Base-by-base conservation (phyloP, 2,797 vertebrate genomes). In the Naso thynnoides region DNA sequence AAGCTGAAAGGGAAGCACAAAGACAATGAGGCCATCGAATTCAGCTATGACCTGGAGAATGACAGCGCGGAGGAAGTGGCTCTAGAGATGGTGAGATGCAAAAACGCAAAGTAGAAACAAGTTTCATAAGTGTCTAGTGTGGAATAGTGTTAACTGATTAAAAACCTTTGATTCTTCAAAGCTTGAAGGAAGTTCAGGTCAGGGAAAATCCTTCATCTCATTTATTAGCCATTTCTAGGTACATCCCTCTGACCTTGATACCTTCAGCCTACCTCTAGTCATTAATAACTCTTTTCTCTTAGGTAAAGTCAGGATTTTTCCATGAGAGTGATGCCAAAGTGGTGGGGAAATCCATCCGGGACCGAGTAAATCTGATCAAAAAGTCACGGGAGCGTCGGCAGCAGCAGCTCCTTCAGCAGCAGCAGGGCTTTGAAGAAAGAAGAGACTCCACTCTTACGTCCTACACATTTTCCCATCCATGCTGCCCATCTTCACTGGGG, bases 1-100 rank as follows among this genome's bases (percentile, higher is more conserved):
- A 98, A 98, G 73, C 89, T 99, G 62, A 98, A 98, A 89, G 97
- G 97, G n/a, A 98, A 98, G 52, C 96, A 98, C 92, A 98, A 98
- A 88, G 98, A 99, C 87, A 99, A 99, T 0, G 97, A 99, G 86
- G 98, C 98, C 86, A 97, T 99, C 19, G 98, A 99, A 91, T 98
- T 99, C 89, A 97, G 96, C 90, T 99, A 98, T 48, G 94, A 97
- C 89, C 91, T 98, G 89, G 97, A 98, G 64, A 94, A 92, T 15
- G 97, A 99, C 45, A 95, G 95, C 14, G 95, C 97, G 1, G 98
- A 98, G 79, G 97, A 98, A 90, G 97, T 98, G 86, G 97, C 98
- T 3, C 92, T 95, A 24, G 98, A 98, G 89, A 98, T 99, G 97
- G 97, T 98, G 88, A 95, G 95, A 69, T 39, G 45, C 39, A 15